Percentiles rank a stretch among this genome's conserved stretches.
phyloP scores from a whole-genome alignment of 2,113 vertebrate genomes.

The Pygoscelis antarcticus region DNA sequence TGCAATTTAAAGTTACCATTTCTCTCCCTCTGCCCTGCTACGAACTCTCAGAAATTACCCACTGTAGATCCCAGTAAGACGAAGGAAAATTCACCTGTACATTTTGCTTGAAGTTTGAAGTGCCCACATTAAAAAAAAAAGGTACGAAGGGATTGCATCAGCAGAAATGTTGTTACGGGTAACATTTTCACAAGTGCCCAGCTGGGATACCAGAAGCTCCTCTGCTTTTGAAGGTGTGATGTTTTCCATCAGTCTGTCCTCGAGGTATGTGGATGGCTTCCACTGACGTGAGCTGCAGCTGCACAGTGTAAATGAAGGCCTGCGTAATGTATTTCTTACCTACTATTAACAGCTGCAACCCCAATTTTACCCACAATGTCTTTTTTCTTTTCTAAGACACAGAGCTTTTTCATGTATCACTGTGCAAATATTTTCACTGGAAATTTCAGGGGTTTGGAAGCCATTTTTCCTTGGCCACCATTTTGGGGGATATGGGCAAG shows the following conservation, averaged over 20 bases:
- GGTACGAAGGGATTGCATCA: neutral
- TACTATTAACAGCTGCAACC: neutral
- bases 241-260: slow-evolving; percentile 37
- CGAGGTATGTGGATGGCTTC: neutral
- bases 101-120: neutral
- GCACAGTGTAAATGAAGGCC: neutral
- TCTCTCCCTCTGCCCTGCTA: neutral
- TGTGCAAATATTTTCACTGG: neutral
- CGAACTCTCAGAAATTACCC: neutral
- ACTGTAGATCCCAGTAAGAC: neutral
- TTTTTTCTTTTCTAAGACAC: neutral
- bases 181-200: neutral
- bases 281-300: neutral
- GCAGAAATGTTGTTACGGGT: neutral
- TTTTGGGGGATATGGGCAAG: neutral
- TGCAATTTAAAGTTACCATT: neutral
- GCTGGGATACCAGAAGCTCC: neutral
- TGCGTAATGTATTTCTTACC: neutral
- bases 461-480: neutral
- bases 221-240: slow-evolving; percentile 30
- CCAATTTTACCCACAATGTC: neutral
- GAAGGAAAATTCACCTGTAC: neutral
- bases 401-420: neutral
- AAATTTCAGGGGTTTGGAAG: neutral
- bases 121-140: neutral